phyloP scores from a whole-genome alignment of 2,113 vertebrate genomes.

The Peromyscus californicus region DNA sequence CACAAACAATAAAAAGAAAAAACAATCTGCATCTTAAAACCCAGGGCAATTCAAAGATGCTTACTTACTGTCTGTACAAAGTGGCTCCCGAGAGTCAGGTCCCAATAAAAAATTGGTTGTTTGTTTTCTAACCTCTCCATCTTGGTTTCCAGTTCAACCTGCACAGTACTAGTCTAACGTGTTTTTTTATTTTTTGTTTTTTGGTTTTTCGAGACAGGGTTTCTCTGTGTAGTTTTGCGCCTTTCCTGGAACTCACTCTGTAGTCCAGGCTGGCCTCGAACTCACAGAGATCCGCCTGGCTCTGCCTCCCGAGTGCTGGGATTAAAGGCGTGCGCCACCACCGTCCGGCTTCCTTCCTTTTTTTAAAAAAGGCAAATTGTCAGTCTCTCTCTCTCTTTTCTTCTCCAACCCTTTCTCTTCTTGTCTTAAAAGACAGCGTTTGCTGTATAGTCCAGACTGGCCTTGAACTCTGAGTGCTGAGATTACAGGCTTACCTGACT shows the following conservation, averaged over 20 bases:
- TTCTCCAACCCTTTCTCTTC: background rate
- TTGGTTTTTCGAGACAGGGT: no score
- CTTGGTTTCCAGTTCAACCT: background rate
- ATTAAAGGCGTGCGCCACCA: no score
- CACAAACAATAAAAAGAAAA: background rate
- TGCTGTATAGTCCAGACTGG: background rate
- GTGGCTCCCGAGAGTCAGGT: background rate
- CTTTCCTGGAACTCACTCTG: no score
- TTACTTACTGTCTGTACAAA: background rate
- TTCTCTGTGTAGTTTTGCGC: no score
- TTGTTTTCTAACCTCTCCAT: background rate
- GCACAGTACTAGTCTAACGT: background rate
- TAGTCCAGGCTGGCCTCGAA: no score
- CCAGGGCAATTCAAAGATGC: background rate
- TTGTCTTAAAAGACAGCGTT: background rate
- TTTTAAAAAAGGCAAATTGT: background rate
- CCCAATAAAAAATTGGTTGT: background rate
- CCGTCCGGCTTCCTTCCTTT: background rate
- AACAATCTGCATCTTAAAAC: background rate
- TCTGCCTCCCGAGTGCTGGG: no score
- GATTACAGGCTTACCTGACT: background rate
- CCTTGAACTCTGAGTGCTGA: background rate
- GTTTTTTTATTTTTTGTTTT: no score
- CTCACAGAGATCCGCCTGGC: no score
- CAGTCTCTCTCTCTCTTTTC: background rate